Evolutionary conservation across 2,797 vertebrate species (phyloP).

Genomic region (Anguilla megastoma): DNA sequence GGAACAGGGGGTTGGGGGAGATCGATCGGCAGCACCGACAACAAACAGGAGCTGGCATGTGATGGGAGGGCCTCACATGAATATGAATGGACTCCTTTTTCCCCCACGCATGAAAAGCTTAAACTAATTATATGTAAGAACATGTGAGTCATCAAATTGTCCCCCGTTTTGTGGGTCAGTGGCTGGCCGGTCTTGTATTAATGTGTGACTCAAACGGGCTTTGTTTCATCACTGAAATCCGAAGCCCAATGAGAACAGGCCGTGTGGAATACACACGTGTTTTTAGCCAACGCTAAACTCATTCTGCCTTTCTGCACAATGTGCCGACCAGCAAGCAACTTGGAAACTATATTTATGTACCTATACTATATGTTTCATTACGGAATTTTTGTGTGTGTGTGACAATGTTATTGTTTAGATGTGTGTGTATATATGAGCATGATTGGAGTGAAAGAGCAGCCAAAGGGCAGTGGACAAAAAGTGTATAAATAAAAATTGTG

Average conservation of each 20-base stretch:
- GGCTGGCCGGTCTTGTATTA: constrained; percentile 39
- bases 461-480: neutral
- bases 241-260: constrained; percentile 7
- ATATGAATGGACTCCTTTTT: constrained; percentile 48
- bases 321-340: neutral
- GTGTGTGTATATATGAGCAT: neutral
- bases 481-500: neutral
- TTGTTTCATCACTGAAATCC: neutral
- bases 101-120: constrained; percentile 34
- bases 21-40: constrained; percentile 2
- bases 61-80: constrained; percentile 35
- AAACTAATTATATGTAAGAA: constrained; percentile 38
- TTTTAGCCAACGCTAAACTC: neutral
- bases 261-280: neutral
- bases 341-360: no score
- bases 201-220: neutral
- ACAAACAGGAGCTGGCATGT: constrained; percentile 10
- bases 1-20: neutral
- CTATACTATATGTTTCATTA: neutral
- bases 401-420: neutral
- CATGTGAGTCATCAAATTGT: constrained; percentile 52
- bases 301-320: neutral
- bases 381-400: neutral
- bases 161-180: constrained; percentile 44
- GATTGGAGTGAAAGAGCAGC: neutral